These are phyloP conservation scores for Sturnus vulgaris DNA, from an alignment of 2,113 vertebrate genomes.

Conservation along the genomic window DNA sequence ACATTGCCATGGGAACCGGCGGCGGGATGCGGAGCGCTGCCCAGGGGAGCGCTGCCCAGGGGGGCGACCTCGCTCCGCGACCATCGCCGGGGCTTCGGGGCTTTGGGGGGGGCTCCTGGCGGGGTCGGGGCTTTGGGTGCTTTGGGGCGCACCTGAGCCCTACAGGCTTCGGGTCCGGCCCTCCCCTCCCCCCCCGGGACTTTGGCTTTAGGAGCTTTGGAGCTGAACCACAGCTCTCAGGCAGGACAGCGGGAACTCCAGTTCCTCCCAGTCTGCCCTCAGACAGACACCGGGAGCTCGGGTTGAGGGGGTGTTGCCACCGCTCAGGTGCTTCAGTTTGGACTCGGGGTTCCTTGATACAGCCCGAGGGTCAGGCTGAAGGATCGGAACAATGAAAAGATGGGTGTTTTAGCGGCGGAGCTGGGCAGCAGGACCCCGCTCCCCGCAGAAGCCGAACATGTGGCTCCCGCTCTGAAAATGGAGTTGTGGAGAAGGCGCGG, in stretches of 20 bases:
- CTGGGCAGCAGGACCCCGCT: background rate
- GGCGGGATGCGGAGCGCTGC: constrained; percentile 55
- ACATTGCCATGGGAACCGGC: constrained; percentile 67
- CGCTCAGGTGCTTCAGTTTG: background rate
- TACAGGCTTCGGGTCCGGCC: background rate
- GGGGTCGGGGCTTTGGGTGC: background rate
- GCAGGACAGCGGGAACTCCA: background rate
- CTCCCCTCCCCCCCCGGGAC: too few species aligned
- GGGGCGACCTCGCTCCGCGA: background rate
- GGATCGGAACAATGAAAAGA: fast-evolving
- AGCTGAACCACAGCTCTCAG: background rate
- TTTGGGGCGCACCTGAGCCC: background rate
- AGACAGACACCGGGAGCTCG: background rate
- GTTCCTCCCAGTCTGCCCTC: background rate
- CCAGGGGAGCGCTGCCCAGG: constrained; percentile 17
- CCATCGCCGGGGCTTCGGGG: background rate
- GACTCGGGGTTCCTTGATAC: background rate
- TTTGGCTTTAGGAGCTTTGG: background rate
- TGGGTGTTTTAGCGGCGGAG: background rate
- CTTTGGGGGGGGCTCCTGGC: background rate
- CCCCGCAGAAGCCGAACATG: background rate
- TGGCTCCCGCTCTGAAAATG: background rate
- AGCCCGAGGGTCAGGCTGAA: background rate
- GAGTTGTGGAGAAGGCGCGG: background rate
- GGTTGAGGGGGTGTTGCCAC: background rate